Evolutionary conservation across 2,113 vertebrate genomes (phyloP).

Genomic region (Anarrhichthys ocellatus): DNA sequence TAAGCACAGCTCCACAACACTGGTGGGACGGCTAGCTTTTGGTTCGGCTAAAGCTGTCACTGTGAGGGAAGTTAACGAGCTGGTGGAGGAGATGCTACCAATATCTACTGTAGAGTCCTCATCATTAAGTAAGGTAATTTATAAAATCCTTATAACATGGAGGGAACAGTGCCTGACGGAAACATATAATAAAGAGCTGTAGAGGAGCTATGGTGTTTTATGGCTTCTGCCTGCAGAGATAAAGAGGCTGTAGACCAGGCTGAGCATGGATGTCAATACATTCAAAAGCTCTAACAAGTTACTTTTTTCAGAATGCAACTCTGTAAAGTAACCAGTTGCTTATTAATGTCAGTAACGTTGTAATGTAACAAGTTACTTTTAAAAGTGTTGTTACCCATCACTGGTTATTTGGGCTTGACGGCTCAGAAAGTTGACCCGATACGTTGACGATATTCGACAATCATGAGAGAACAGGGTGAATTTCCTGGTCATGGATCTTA

Average conservation of each 20-base stretch:
- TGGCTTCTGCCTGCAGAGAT: too few species aligned
- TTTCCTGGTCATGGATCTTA: background rate
- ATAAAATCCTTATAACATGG: background rate
- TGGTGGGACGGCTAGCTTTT: too few species aligned
- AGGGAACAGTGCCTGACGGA: background rate
- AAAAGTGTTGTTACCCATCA: too few species aligned
- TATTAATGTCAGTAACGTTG: too few species aligned
- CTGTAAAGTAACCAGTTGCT: too few species aligned
- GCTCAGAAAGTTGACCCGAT: background rate
- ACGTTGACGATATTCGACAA: background rate
- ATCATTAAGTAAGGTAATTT: background rate
- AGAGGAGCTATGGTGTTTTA: background rate
- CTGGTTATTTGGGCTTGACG: background rate
- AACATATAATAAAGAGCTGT: background rate
- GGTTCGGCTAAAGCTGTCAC: too few species aligned
- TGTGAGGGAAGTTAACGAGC: background rate
- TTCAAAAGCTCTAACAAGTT: background rate
- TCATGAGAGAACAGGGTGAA: background rate
- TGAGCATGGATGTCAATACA: background rate
- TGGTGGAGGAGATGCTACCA: background rate
- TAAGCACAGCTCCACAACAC: background rate
- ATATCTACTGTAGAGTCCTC: background rate
- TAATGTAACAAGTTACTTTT: too few species aligned
- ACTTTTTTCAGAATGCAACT: too few species aligned
- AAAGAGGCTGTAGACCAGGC: background rate